These are phyloP conservation scores for Ochlodes sylvanus DNA, from an alignment of 2,888 invertebrate genomes.

Conservation along the genomic window DNA sequence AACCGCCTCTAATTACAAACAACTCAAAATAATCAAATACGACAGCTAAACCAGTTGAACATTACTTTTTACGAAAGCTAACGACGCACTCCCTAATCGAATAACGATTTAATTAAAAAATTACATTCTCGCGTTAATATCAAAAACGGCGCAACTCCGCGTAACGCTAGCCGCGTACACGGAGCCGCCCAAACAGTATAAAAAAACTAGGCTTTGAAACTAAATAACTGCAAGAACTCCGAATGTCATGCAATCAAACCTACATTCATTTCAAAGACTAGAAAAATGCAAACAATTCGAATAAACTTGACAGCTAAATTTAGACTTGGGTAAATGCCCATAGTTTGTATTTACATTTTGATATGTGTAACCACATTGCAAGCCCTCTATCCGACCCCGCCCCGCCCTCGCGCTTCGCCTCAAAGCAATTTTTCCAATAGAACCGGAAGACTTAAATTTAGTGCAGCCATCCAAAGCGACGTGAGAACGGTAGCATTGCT, in stretches of 20 bases:
- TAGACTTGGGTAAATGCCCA: conserved; percentile 57
- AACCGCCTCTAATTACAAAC: conserved; percentile 28
- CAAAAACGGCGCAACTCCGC: conserved; percentile 26
- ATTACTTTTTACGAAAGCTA: conserved; percentile 27
- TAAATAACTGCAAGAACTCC: conserved; percentile 53
- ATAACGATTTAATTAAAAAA: conserved; percentile 22
- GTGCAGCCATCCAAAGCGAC: conserved; percentile 55
- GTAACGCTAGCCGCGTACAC: not conserved
- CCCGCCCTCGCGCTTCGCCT: not conserved
- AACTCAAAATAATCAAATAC: conserved; percentile 31
- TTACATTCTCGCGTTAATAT: conserved; percentile 27
- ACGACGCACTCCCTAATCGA: conserved; percentile 20
- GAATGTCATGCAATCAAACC: conserved; percentile 60
- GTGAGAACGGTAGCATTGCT: conserved; percentile 50
- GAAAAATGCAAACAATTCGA: conserved; percentile 81
- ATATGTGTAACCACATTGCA: conserved; percentile 63
- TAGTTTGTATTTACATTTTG: conserved; percentile 57
- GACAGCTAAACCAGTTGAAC: conserved; percentile 30
- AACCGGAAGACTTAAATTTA: conserved; percentile 16
- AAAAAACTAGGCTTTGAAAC: conserved; percentile 48
- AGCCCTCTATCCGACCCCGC: conserved; percentile 13
- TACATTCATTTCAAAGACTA: conserved; percentile 73
- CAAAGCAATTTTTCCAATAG: conserved; percentile 28
- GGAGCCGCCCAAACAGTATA: conserved; percentile 18
- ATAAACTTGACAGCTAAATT: conserved; percentile 58